A percentile compares a stretch with the other conserved stretches of the same genome.
phyloP scores from a whole-genome alignment of 2,888 invertebrate species.

The Ferdinandea cuprea region DNA sequence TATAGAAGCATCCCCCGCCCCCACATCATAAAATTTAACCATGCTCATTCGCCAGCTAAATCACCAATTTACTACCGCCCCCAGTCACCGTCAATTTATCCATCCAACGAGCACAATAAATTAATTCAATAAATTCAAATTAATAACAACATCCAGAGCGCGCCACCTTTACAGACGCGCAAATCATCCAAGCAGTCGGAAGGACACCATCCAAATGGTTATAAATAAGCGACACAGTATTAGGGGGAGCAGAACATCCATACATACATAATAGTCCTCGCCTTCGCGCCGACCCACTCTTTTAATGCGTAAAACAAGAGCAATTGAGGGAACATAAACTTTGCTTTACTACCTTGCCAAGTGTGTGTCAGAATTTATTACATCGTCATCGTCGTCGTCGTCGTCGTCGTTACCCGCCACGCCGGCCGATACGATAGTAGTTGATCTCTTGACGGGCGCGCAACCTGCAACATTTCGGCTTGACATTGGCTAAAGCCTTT shows the following conservation, averaged over 20 bases:
- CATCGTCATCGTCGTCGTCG: background rate
- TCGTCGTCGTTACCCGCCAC: background rate
- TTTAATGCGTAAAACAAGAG: conserved; percentile 71
- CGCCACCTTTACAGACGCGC: conserved; percentile 54
- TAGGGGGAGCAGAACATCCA: background rate
- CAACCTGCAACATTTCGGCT: conserved; percentile 29
- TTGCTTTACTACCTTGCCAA: conserved; percentile 53
- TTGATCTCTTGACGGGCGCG: conserved; percentile 21
- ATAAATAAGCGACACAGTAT: conserved; percentile 40
- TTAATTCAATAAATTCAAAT: conserved; percentile 72
- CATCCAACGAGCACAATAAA: conserved; percentile 42
- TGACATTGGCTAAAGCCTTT: conserved; percentile 10
- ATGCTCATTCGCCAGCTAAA: background rate
- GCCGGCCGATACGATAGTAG: conserved; percentile 14
- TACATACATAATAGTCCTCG: background rate
- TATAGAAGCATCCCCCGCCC: conserved; percentile 13
- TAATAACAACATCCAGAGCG: conserved; percentile 54
- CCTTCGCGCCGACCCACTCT: background rate
- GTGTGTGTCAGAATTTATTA: conserved; percentile 68
- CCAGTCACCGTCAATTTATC: background rate
- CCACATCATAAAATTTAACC: conserved; percentile 37
- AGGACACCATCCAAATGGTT: conserved; percentile 38
- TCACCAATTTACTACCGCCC: background rate
- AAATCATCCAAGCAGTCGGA: conserved; percentile 46
- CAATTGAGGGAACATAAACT: conserved; percentile 57